Percentiles rank a stretch among this genome's conserved stretches.
phyloP scores from a whole-genome alignment of 2,888 invertebrate genomes.

The Mycalesis mineus region DNA sequence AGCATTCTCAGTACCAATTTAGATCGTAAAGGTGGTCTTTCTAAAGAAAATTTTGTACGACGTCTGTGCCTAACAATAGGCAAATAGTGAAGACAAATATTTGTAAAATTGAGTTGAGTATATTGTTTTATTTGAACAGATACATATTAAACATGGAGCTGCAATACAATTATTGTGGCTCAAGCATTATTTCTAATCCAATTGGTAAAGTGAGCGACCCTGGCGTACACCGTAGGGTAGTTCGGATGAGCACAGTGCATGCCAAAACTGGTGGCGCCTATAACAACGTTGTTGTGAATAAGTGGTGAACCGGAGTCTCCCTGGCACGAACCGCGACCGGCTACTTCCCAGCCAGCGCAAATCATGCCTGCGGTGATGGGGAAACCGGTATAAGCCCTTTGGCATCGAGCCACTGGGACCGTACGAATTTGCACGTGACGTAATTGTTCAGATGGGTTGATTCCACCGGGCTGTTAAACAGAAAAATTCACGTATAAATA shows the following conservation, averaged over 20 bases:
- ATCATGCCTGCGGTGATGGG: constrained; percentile 38
- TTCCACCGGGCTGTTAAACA: constrained; percentile 16
- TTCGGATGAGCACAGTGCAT: constrained; percentile 31
- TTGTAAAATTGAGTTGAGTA: no score
- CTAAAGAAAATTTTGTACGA: no score
- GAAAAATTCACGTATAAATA: no score
- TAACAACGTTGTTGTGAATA: constrained; percentile 37
- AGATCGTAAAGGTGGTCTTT: no score
- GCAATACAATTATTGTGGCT: background rate
- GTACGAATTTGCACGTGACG: constrained; percentile 41
- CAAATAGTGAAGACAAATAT: no score
- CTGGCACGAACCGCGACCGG: constrained; percentile 42
- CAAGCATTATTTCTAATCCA: constrained; percentile 7
- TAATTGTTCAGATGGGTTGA: constrained; percentile 36
- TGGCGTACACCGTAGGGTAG: constrained; percentile 36
- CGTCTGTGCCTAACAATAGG: no score
- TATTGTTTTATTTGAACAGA: no score
- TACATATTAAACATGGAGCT: no score
- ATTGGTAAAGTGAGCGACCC: constrained; percentile 12
- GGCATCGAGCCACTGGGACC: constrained; percentile 37
- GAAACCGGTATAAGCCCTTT: constrained; percentile 30
- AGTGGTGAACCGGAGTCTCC: constrained; percentile 50
- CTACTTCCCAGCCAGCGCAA: constrained; percentile 41
- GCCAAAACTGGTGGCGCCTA: constrained; percentile 43
- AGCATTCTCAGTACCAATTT: no score